Evolutionary conservation across 2,888 invertebrate genomes (phyloP), one percentile per base, ranked within the genome.

Genomic region (Amiota mariae): DNA sequence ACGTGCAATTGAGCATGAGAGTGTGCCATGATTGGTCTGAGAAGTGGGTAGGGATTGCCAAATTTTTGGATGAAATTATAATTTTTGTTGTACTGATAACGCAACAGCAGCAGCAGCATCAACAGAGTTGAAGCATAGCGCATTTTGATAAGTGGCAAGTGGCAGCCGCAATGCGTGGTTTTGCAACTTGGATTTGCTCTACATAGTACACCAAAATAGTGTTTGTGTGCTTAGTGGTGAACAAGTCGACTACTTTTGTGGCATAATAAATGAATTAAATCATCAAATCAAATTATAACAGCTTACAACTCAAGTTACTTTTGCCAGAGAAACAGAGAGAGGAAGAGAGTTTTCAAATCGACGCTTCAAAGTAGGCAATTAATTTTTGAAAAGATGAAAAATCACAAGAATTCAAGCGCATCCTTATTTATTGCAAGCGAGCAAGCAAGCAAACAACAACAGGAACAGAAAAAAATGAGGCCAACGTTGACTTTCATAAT

Each of bases 1-100:
- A 67, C 66, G 72, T 66, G 51, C 72, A 59, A 66, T 72, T 72
- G 66, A 68, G 59, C 59, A 15, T 73, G 24, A 47, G 36, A 20
- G 12, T 13, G 47, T 18, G 64, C n/a, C 49, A 66, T 70, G 24
- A 24, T 24, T 24, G 24, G 24, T 24, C 24, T 24, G 51, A 24
- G 56, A 61, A 64, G 46, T n/a, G 36, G 3, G 36, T 36, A 36
- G 36, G 36, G 36, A 36, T 6, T 36, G 3, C 0, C 36, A 36
- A 36, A 36, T 36, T 36, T 36, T 36, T 36, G 36, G 36, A 2
- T 36, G 36, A 36, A 36, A 36, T 36, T 6, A 36, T 36, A 36
- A 36, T 36, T 36, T 36, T 36, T 36, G 36, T 36, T 36, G 36
- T 36, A 36, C 36, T 36, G 36, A 36, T 36, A 36, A 36, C 36